A percentile compares a stretch with the other conserved stretches of the same genome.
These are phyloP conservation scores for Hephaestus fuliginosus DNA, from an alignment of 2,797 vertebrate species.

Conservation along the genomic window DNA sequence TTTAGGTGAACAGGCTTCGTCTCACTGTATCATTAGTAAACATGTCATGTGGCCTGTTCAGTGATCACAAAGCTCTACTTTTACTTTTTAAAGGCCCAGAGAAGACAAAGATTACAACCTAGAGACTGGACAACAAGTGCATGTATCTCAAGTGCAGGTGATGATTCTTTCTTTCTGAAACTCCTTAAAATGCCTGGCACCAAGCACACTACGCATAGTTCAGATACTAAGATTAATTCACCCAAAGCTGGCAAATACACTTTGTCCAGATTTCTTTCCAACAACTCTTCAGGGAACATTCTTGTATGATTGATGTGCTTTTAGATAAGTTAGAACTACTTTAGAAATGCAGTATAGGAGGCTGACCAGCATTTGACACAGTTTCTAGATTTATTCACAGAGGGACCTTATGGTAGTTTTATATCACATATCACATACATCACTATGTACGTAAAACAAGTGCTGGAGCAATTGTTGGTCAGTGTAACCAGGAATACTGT, in stretches of 20 bases:
- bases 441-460: background rate
- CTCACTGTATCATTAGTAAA: background rate
- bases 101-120: background rate
- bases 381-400: too few relatives aligned
- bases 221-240: background rate
- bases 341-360: accelerated
- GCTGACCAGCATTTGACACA: background rate
- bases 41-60: background rate
- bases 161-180: slow-evolving; percentile 2
- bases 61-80: background rate
- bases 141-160: background rate
- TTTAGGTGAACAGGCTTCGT: background rate
- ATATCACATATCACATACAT: too few relatives aligned
- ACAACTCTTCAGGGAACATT: slow-evolving; percentile 3
- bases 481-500: background rate
- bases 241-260: slow-evolving; percentile 11
- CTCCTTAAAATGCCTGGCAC: slow-evolving; percentile 1
- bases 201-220: background rate
- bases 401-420: background rate
- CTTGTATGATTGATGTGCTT: slow-evolving; percentile 4
- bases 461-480: background rate
- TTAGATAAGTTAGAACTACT: background rate
- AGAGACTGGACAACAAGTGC: background rate
- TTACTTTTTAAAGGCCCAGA: background rate
- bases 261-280: slow-evolving; percentile 21